Percentiles rank a stretch among this genome's conserved stretches.
Conservation (phyloP, 2,888 invertebrate species). For the Meteorus colon region DNA sequence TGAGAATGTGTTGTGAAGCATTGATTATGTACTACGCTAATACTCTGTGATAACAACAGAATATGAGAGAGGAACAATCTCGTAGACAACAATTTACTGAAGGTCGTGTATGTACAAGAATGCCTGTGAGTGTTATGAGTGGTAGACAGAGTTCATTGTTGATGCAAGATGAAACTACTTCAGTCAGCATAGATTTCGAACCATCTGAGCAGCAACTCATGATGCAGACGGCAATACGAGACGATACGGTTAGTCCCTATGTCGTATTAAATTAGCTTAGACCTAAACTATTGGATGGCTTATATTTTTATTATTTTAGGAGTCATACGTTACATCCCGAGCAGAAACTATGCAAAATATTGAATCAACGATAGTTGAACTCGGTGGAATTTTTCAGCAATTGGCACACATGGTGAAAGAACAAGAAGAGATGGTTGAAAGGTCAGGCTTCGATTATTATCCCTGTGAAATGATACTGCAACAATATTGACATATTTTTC, state of each 20-base stretch:
- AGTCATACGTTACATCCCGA: conserved; percentile 92
- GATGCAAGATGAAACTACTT: conserved; percentile 68
- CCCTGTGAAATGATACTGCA: conserved; percentile 20
- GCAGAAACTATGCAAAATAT: conserved; percentile 99
- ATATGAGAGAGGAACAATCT: conserved; percentile 94
- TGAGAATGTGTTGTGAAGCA: background rate
- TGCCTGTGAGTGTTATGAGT: conserved; percentile 78
- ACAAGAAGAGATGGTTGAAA: conserved; percentile 97
- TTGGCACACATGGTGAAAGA: conserved; percentile 97
- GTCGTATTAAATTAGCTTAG: background rate
- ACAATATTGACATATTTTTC: conserved; percentile 26
- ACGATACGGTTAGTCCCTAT: conserved; percentile 65
- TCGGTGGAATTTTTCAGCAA: conserved; percentile 99
- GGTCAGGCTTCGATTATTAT: conserved; percentile 69
- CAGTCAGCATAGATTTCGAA: conserved; percentile 90
- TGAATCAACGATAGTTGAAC: conserved; percentile 98
- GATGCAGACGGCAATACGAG: conserved; percentile 68
- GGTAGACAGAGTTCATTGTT: conserved; percentile 72
- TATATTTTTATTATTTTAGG: conserved; percentile 68
- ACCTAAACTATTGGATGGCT: conserved; percentile 6
- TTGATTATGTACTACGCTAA: background rate
- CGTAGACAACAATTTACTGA: conserved; percentile 94
- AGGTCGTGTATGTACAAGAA: conserved; percentile 78
- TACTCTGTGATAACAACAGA: conserved; percentile 73
- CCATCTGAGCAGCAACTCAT: conserved; percentile 74